These are phyloP conservation scores for Siniperca knerii DNA, from an alignment of 2,113 vertebrate genomes.

Conservation along the genomic window DNA sequence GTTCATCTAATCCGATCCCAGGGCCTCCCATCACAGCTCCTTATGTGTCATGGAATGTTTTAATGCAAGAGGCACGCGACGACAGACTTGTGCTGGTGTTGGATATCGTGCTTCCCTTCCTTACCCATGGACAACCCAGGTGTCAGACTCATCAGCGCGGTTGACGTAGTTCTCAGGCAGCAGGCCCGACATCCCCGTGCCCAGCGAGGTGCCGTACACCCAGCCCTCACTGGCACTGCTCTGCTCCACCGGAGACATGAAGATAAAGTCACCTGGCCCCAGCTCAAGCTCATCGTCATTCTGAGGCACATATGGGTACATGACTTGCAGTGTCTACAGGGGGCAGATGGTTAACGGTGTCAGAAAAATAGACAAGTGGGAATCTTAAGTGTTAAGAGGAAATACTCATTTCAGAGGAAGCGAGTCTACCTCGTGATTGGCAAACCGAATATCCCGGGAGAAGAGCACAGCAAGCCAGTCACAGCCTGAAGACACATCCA, in stretches of 20 bases:
- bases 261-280: conserved; percentile 94
- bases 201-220: conserved; percentile 93
- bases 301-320: conserved; percentile 96
- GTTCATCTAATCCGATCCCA: background rate
- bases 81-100: background rate
- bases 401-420: background rate
- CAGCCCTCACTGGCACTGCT: conserved; percentile 95
- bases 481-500: conserved; percentile 92
- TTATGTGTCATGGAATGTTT: background rate
- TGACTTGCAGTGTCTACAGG: conserved; percentile 92
- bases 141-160: conserved; percentile 94
- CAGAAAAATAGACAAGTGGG: background rate
- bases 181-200: conserved; percentile 93
- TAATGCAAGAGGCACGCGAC: background rate
- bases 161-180: conserved; percentile 97
- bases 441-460: conserved; percentile 97
- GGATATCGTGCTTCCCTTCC: conserved; percentile 27
- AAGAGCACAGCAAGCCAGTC: conserved; percentile 96
- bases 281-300: conserved; percentile 98
- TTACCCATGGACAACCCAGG: conserved; percentile 97
- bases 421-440: conserved; percentile 92
- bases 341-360: background rate
- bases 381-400: background rate
- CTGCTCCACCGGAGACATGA: conserved; percentile 95
- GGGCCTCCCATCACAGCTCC: background rate